Percentiles rank a stretch among this genome's conserved stretches.
Conservation (phyloP, 2,113 vertebrate genomes). For the Sterna hirundo region DNA sequence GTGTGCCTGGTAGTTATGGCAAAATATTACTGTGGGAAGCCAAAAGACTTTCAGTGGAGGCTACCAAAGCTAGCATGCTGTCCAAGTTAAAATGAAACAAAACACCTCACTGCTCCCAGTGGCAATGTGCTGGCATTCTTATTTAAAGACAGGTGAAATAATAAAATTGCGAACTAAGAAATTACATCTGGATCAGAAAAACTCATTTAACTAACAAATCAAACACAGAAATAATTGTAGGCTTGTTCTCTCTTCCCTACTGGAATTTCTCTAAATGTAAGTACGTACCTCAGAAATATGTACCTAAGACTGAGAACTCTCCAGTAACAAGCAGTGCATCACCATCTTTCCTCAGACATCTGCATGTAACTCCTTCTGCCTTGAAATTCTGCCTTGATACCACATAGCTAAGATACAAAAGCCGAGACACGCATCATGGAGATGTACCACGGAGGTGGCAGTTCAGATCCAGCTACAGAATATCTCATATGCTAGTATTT, state of each 20-base stretch:
- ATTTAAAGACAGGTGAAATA: neutral
- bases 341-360: neutral
- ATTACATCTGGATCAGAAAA: neutral
- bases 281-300: neutral
- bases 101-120: neutral
- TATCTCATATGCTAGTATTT: neutral
- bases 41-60: neutral
- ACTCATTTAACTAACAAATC: neutral
- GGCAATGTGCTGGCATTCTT: neutral
- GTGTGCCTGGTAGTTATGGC: neutral
- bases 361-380: neutral
- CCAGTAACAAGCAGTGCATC: neutral
- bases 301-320: neutral
- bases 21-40: neutral
- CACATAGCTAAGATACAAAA: neutral
- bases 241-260: neutral
- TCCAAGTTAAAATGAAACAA: neutral
- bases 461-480: neutral
- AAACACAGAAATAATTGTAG: neutral
- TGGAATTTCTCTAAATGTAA: neutral
- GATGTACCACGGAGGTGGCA: neutral
- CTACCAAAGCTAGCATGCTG: neutral
- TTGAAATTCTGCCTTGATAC: neutral
- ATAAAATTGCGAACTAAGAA: neutral
- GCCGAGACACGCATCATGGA: neutral